phyloP scores from a whole-genome alignment of 2,797 vertebrate genomes.

The Sparus aurata region DNA sequence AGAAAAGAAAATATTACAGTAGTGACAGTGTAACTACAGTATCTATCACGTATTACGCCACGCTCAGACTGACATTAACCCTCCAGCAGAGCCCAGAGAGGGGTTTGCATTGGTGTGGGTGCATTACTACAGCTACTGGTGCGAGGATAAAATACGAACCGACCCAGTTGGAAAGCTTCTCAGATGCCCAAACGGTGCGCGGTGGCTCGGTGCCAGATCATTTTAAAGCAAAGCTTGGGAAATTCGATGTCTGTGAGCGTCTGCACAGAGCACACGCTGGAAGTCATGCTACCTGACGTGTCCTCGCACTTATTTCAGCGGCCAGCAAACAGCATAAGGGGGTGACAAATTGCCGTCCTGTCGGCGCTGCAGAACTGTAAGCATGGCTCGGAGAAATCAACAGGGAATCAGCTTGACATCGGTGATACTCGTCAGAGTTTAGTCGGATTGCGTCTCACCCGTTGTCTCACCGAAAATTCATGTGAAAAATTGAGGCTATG shows the following conservation, averaged over 20 bases:
- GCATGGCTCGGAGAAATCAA: neutral
- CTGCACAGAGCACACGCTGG: neutral
- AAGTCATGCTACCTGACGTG: neutral
- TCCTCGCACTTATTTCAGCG: neutral
- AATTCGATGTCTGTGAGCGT: neutral
- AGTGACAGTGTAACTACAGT: neutral
- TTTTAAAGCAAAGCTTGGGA: neutral
- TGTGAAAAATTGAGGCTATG: neutral
- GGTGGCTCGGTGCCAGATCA: neutral
- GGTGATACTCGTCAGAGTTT: neutral
- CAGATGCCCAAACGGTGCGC: neutral
- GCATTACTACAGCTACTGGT: slow-evolving; percentile 1
- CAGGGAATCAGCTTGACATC: neutral
- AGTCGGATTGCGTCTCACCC: neutral
- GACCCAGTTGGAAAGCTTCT: slow-evolving; percentile 23
- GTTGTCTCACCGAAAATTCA: neutral
- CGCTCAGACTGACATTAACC: slow-evolving; percentile 6
- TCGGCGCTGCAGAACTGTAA: neutral
- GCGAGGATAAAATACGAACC: slow-evolving; percentile 22
- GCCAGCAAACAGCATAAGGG: slow-evolving; percentile 8
- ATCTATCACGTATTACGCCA: neutral
- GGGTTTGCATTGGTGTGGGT: neutral
- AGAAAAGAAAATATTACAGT: neutral
- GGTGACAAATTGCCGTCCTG: neutral
- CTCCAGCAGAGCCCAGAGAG: slow-evolving; percentile 12